Percentiles rank a stretch among this genome's conserved stretches.
phyloP scores from a whole-genome alignment of 2,888 invertebrate species.

The Tridacna crocea region DNA sequence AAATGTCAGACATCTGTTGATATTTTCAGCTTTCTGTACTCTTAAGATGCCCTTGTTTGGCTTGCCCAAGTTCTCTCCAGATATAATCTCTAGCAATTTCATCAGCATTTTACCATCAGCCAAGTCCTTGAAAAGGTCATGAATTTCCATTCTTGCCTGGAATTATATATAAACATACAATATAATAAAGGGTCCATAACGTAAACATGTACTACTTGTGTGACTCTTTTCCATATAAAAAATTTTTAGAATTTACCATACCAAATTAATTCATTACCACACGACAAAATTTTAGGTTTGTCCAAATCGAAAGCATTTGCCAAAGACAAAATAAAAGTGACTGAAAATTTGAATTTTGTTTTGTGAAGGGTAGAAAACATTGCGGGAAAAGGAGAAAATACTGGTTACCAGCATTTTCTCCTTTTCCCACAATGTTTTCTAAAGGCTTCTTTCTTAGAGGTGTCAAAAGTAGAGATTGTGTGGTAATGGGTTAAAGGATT shows the following conservation, averaged over 20 bases:
- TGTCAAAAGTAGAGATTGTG: no score
- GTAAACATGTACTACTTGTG: no score
- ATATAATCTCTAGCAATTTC: conserved; percentile 98
- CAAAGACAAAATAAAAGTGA: no score
- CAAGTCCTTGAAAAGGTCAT: conserved; percentile 97
- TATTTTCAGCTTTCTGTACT: conserved; percentile 99
- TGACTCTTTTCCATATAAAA: no score
- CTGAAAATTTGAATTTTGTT: not conserved
- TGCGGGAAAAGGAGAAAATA: not conserved
- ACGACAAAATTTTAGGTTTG: no score
- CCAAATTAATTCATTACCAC: no score
- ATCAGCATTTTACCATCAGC: conserved; percentile 96
- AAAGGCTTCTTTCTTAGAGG: not conserved
- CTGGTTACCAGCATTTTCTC: not conserved
- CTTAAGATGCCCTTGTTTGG: conserved; percentile 98
- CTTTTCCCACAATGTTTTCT: not conserved
- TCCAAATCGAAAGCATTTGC: no score
- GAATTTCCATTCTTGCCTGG: conserved; percentile 98
- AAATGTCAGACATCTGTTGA: conserved; percentile 98
- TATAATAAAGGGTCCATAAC: no score
- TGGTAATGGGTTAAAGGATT: no score
- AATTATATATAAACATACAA: conserved; percentile 60
- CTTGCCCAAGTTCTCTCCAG: conserved; percentile 97
- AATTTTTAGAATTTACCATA: no score
- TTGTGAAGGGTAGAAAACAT: not conserved